A percentile compares a stretch with the other conserved stretches of the same genome.
These are phyloP conservation scores for Neoniphon sammara DNA, from an alignment of 2,797 vertebrate species.

Conservation along the genomic window DNA sequence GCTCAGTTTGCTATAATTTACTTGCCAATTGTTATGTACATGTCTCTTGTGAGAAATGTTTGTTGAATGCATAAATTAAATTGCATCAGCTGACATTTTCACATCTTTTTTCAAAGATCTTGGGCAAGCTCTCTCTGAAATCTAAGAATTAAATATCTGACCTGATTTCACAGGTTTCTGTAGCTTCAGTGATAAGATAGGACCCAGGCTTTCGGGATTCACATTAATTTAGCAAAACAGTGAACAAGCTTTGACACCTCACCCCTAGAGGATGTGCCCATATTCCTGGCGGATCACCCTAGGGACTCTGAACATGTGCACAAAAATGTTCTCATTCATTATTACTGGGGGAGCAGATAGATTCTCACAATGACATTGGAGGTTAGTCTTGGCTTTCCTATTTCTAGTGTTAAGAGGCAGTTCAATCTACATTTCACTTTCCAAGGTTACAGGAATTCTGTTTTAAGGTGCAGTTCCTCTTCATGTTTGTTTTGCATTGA, in stretches of 20 bases:
- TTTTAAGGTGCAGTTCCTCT: constrained; percentile 7
- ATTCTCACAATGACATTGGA: neutral
- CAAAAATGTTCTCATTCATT: no score
- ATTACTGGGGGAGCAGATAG: neutral
- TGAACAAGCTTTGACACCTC: neutral
- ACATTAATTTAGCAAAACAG: neutral
- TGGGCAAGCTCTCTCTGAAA: neutral
- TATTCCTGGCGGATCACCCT: no score
- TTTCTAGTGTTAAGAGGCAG: neutral
- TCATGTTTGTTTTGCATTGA: constrained; percentile 19
- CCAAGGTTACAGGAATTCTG: constrained; percentile 28
- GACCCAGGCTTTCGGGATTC: neutral
- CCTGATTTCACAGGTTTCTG: neutral
- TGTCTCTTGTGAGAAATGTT: no score
- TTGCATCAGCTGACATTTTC: neutral
- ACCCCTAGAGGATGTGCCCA: no score
- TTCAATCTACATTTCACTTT: constrained; percentile 8
- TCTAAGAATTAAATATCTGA: neutral
- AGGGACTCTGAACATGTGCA: no score
- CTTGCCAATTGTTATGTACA: no score
- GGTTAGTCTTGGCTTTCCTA: neutral
- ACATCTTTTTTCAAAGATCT: neutral
- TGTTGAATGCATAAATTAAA: neutral
- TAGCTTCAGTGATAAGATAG: neutral
- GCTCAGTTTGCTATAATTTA: no score